Evolutionary conservation across 2,888 invertebrate genomes (phyloP).

Genomic region (Falcaria lacertinaria): DNA sequence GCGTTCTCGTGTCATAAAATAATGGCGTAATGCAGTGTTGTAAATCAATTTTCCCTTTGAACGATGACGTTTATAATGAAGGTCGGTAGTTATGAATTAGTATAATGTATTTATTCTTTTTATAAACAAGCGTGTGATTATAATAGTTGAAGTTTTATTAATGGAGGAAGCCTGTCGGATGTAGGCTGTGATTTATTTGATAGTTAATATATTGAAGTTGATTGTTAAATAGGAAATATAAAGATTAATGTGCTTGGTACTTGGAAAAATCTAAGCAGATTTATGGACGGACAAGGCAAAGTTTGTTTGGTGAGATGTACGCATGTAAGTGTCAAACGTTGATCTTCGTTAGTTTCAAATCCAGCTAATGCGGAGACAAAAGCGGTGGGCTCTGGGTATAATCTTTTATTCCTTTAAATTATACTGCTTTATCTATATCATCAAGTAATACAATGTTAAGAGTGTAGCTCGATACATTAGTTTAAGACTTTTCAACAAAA

Average conservation of each 20-base stretch:
- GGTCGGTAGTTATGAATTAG: slow-evolving; percentile 65
- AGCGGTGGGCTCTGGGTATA: no score
- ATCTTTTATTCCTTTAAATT: no score
- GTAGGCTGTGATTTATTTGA: slow-evolving; percentile 13
- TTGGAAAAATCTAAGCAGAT: not conserved
- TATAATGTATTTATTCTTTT: slow-evolving; percentile 44
- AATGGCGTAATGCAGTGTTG: slow-evolving; percentile 75
- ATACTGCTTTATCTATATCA: no score
- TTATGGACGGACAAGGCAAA: no score
- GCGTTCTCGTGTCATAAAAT: slow-evolving; percentile 77
- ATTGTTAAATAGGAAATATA: not conserved
- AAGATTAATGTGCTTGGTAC: not conserved
- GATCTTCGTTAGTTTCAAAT: no score
- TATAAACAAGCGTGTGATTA: slow-evolving; percentile 47
- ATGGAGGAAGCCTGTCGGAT: slow-evolving; percentile 33
- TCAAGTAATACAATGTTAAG: no score
- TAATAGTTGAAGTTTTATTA: slow-evolving; percentile 48
- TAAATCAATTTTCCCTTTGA: slow-evolving; percentile 77
- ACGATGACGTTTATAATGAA: slow-evolving; percentile 72
- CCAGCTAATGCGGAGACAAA: no score
- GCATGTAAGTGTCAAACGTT: no score
- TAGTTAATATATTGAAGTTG: not conserved
- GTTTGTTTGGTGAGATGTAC: no score
- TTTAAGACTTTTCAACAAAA: no score
- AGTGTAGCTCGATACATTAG: no score